Conservation (phyloP, 2,113 vertebrate species). For the Melanerpes aurifrons region DNA sequence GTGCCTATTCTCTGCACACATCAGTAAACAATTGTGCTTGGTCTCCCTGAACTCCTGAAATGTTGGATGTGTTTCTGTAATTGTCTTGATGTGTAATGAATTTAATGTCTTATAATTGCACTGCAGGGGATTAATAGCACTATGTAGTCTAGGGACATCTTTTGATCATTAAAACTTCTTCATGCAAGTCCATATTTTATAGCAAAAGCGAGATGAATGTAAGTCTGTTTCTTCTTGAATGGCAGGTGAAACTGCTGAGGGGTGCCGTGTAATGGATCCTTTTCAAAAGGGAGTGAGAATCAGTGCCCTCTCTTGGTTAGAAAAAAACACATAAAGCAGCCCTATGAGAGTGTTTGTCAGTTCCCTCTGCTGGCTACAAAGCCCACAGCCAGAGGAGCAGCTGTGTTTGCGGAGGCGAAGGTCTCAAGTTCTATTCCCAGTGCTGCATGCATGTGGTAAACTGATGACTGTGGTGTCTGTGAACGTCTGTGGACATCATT, state of each 20-base stretch:
- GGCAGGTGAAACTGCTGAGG: slow-evolving; percentile 1
- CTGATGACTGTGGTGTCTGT: slow-evolving; percentile 63
- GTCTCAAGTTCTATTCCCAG: slow-evolving; percentile 46
- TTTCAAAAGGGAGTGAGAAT: neutral
- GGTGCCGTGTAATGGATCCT: neutral
- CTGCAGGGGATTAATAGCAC: slow-evolving; percentile 43
- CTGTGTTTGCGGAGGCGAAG: slow-evolving; percentile 65
- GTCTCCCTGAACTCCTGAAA: slow-evolving; percentile 48
- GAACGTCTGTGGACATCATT: slow-evolving; percentile 3
- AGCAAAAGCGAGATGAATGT: neutral
- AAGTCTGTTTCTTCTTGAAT: neutral
- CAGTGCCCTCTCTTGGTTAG: slow-evolving; percentile 42
- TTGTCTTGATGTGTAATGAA: slow-evolving; percentile 65
- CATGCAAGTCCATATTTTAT: neutral
- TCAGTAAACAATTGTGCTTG: slow-evolving; percentile 41
- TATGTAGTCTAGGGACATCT: slow-evolving; percentile 42
- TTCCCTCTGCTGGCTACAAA: slow-evolving; percentile 66
- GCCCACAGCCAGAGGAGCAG: slow-evolving; percentile 65
- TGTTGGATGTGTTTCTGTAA: slow-evolving; percentile 65
- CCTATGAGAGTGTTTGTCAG: slow-evolving; percentile 38
- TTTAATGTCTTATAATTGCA: slow-evolving; percentile 52
- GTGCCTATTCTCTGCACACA: slow-evolving; percentile 32
- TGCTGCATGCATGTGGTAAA: neutral
- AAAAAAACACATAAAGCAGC: neutral
- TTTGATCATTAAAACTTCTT: slow-evolving; percentile 37